Evolutionary conservation across 2,888 invertebrate species (phyloP).

Genomic region (Brenthis hecate): DNA sequence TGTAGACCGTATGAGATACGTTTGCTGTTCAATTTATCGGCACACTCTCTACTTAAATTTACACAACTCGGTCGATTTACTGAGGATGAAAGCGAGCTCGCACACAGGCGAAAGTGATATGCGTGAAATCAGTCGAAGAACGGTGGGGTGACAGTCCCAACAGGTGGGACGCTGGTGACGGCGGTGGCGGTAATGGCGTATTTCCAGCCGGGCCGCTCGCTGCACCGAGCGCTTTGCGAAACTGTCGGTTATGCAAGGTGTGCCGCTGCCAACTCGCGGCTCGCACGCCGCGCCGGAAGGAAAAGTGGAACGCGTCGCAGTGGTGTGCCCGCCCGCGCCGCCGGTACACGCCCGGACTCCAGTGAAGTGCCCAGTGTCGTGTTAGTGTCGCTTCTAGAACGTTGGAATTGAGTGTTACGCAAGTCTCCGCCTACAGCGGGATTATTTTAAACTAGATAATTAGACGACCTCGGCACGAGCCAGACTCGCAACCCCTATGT

Average conservation of each 20-base stretch:
- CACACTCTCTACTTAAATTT: slow-evolving; percentile 32
- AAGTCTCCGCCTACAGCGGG: slow-evolving; percentile 76
- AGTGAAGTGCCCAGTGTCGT: slow-evolving; percentile 79
- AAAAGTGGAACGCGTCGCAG: slow-evolving; percentile 81
- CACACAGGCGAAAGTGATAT: slow-evolving; percentile 73
- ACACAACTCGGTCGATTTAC: slow-evolving; percentile 55
- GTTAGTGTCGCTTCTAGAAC: slow-evolving; percentile 80
- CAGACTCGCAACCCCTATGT: slow-evolving; percentile 55
- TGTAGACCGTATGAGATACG: slow-evolving; percentile 29
- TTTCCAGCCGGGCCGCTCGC: slow-evolving; percentile 74
- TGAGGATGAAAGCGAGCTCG: slow-evolving; percentile 68
- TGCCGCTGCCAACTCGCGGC: slow-evolving; percentile 79
- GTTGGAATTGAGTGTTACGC: slow-evolving; percentile 75
- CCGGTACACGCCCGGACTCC: slow-evolving; percentile 71
- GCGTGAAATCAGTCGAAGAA: slow-evolving; percentile 65
- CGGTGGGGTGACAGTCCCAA: slow-evolving; percentile 53
- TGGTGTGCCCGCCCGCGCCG: slow-evolving; percentile 78
- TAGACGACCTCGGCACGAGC: slow-evolving; percentile 53
- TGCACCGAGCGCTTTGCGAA: slow-evolving; percentile 80
- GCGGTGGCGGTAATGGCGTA: slow-evolving; percentile 70
- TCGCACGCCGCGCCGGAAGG: slow-evolving; percentile 74
- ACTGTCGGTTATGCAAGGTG: slow-evolving; percentile 80
- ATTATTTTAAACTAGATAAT: slow-evolving; percentile 77
- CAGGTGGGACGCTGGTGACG: slow-evolving; percentile 59
- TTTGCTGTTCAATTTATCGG: slow-evolving; percentile 22